phyloP scores from a whole-genome alignment of 1,140 invertebrate genomes.

The Cataglyphis hispanica region DNA sequence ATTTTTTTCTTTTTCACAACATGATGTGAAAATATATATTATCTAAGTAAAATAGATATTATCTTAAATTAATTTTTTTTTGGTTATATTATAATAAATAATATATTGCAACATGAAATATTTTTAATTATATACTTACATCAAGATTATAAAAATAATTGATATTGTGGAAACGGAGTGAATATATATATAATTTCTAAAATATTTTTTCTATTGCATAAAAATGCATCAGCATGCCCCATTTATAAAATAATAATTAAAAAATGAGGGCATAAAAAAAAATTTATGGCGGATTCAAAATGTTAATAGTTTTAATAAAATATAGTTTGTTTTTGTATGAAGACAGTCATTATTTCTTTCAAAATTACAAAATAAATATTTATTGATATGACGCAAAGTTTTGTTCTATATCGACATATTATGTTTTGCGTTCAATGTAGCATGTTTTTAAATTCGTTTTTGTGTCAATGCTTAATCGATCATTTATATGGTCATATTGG shows the following conservation, averaged over 20 bases:
- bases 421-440: background rate
- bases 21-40: too few species aligned
- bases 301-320: background rate
- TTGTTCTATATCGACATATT: conserved; percentile 37
- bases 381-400: conserved; percentile 24
- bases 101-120: background rate
- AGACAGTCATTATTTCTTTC: background rate
- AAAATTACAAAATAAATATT: conserved; percentile 34
- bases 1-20: conserved; percentile 11
- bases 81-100: background rate
- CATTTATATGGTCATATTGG: background rate
- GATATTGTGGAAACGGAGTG: too few species aligned
- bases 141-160: too few species aligned
- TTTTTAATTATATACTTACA: too few species aligned
- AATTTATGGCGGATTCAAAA: background rate
- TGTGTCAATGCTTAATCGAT: background rate
- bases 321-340: background rate
- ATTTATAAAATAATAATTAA: background rate
- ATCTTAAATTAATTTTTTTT: conserved; percentile 4
- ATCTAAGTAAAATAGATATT: conserved; percentile 1
- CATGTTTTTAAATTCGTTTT: background rate
- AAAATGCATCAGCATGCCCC: background rate
- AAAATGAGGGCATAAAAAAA: background rate
- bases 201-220: background rate
- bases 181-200: background rate